Percentiles rank a stretch among this genome's conserved stretches.
Evolutionary conservation across 1,140 invertebrate genomes (phyloP).

Genomic region (Physella acuta): DNA sequence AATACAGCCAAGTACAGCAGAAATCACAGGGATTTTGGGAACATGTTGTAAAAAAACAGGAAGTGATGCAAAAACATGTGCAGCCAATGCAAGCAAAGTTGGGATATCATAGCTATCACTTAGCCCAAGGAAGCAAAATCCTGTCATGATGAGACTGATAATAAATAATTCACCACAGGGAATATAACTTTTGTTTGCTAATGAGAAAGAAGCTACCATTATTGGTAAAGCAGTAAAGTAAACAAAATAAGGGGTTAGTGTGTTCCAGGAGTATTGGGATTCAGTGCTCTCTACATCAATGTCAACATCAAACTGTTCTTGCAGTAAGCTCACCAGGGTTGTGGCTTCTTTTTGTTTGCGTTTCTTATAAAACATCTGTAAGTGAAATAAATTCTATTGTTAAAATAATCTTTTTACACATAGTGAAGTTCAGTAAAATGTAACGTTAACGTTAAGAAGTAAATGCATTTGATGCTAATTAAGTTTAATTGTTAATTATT

Average conservation of each 20-base stretch:
- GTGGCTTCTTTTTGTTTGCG: conserved; percentile 46
- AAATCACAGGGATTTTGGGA: conserved; percentile 42
- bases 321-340: conserved; percentile 41
- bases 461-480: neutral
- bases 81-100: conserved; percentile 74
- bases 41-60: conserved; percentile 78
- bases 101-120: conserved; percentile 71
- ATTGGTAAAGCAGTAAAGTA: conserved; percentile 75
- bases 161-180: conserved; percentile 81
- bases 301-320: conserved; percentile 43
- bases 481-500: neutral
- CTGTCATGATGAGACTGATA: conserved; percentile 71
- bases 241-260: conserved; percentile 76
- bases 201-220: conserved; percentile 75
- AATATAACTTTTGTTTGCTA: conserved; percentile 75
- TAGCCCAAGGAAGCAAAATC: conserved; percentile 74
- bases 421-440: neutral
- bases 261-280: conserved; percentile 78
- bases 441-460: neutral
- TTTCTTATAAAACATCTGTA: conserved; percentile 65
- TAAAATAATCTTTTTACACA: neutral
- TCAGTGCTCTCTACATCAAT: conserved; percentile 74
- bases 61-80: conserved; percentile 76
- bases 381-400: neutral
- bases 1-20: conserved; percentile 32